Base-by-base conservation (phyloP, 2,888 invertebrate species). In the Heteromyza rotundicornis region DNA sequence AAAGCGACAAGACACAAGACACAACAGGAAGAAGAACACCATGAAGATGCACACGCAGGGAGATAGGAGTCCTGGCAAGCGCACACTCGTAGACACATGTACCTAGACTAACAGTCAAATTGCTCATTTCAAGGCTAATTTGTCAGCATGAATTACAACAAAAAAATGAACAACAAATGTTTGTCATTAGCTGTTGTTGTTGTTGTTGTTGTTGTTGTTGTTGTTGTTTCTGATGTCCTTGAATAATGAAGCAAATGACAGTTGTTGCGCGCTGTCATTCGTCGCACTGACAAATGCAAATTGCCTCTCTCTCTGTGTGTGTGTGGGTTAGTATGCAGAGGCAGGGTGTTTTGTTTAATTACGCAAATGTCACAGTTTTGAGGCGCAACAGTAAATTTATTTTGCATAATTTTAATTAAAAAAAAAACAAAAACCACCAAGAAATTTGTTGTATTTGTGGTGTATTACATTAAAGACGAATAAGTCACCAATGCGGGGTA, bases 81-180 rank as follows among this genome's bases (percentile, higher is more conserved):
- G 8, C n/a, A 44, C 23, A 50, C 35, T 32, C 27, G 58, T 60
- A 47, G 8, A 47, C 47, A 47, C 56, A 62, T 62, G 63, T 65
- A 65, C 65, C 64, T 52, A 62, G 69, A n/a, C n/a, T n/a, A n/a
- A 70, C 57, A 67, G 64, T 74, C 69, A 74, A 74, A 74, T 74
- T 74, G 74, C 76, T 76, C 73, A 76, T 77, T 76, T 76, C 76
- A 76, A 74, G 77, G 76, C 78, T 76, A 76, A 76, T 76, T 77
- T 76, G 74, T 77, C 76, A 74, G 73, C 74, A 67, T 66, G 68
- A 66, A 62, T 59, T 61, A 63, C 59, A 61, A 61, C 20, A 49
- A 24, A 27, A 64, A 60, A 27, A 54, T 56, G 52, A 40, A 49
- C 52, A 57, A 32, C 27, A 52, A 24, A n/a, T n/a, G n/a, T n/a